A percentile compares a stretch with the other conserved stretches of the same genome.
phyloP scores from a whole-genome alignment of 2,113 vertebrate species.

The Nothocercus nigrocapillus region DNA sequence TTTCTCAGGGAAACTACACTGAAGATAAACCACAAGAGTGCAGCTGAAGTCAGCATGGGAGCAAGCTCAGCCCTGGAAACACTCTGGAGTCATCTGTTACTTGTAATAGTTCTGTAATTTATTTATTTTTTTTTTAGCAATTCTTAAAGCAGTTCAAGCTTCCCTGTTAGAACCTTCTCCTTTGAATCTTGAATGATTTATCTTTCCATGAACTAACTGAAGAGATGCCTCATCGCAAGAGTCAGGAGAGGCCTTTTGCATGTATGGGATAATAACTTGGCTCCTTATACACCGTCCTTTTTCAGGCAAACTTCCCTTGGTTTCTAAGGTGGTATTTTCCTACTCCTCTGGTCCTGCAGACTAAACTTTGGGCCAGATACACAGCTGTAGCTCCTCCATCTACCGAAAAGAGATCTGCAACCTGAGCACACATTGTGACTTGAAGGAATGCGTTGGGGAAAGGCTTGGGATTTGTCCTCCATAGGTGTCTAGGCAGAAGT shows the following conservation, averaged over 20 bases:
- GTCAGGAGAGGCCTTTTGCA: neutral
- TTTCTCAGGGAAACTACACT: slow-evolving; percentile 75
- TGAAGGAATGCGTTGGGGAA: neutral
- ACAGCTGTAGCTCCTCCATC: neutral
- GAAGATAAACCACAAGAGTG: slow-evolving; percentile 73
- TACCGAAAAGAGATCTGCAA: neutral
- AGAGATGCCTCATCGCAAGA: slow-evolving; percentile 23
- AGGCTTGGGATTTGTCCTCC: neutral
- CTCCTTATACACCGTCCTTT: neutral
- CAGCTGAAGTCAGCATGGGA: slow-evolving; percentile 62
- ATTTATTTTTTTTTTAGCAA: neutral
- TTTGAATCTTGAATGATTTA: slow-evolving; percentile 29
- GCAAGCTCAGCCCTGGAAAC: slow-evolving; percentile 53
- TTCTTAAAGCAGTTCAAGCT: slow-evolving; percentile 43
- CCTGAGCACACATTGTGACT: neutral
- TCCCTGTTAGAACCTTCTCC: slow-evolving; percentile 58
- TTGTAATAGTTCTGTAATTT: slow-evolving; percentile 49
- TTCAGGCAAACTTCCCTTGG: neutral
- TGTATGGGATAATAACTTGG: neutral
- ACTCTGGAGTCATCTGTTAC: slow-evolving; percentile 54
- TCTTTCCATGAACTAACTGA: slow-evolving; percentile 29
- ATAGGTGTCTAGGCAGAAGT: neutral
- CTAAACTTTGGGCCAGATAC: neutral
- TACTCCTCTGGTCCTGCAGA: neutral
- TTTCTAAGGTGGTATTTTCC: neutral